Conservation (phyloP, 64 coral and sea anemone species). For the Trachythela sp. region DNA sequence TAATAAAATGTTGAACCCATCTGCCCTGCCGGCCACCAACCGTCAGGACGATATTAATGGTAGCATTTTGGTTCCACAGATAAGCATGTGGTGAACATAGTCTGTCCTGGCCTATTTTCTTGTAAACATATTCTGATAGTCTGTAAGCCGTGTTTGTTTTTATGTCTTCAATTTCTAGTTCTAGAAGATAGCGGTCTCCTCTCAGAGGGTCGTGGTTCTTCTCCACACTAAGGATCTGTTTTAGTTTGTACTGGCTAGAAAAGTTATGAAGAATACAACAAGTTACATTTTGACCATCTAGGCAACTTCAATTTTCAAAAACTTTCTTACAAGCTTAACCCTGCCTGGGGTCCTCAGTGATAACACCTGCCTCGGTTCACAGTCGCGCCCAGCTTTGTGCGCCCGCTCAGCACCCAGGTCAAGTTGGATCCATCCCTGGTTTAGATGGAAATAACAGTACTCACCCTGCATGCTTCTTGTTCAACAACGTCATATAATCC, state of each 20-base stretch:
- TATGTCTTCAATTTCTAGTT: conserved; percentile 37
- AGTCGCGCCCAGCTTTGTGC: too few relatives aligned
- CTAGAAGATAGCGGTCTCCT: conserved; percentile 59
- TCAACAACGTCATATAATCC: not conserved
- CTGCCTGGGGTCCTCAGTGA: too few relatives aligned
- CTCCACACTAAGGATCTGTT: not conserved
- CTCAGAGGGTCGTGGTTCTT: not conserved
- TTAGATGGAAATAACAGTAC: too few relatives aligned
- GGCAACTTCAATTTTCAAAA: too few relatives aligned
- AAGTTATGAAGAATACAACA: not conserved
- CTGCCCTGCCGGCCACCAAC: conserved; percentile 63
- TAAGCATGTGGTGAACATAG: conserved; percentile 50
- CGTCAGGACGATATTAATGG: conserved; percentile 71
- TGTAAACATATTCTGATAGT: conserved; percentile 69
- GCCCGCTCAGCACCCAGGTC: too few relatives aligned
- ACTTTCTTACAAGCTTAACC: too few relatives aligned
- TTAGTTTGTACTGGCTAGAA: not conserved
- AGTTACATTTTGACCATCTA: not conserved
- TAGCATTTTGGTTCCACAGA: conserved; percentile 57
- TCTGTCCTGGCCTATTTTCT: not conserved
- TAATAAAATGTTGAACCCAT: conserved; percentile 79
- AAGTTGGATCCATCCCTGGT: too few relatives aligned
- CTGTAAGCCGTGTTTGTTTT: conserved; percentile 28
- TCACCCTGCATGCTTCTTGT: conserved; percentile 2
- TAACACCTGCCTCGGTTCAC: too few relatives aligned